Evolutionary conservation across 2,113 vertebrate genomes (phyloP).

Genomic region (Bubo blakistoni): DNA sequence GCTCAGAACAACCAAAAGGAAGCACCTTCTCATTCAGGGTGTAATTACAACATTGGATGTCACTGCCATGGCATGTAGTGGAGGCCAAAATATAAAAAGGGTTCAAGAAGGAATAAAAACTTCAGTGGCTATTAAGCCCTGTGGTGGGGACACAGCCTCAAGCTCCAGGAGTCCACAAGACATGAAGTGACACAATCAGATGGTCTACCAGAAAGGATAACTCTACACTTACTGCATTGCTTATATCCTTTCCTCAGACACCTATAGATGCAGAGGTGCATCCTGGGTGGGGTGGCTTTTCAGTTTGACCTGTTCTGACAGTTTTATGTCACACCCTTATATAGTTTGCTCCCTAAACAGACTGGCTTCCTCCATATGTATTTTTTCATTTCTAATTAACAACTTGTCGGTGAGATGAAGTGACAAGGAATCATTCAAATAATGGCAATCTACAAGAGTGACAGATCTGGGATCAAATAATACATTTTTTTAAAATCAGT

Average conservation of each 20-base stretch:
- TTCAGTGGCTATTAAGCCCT: background rate
- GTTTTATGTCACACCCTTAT: background rate
- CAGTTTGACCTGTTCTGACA: background rate
- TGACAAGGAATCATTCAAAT: background rate
- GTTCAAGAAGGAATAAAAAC: background rate
- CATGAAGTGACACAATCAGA: background rate
- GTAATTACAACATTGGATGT: background rate
- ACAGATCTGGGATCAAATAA: background rate
- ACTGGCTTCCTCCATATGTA: background rate
- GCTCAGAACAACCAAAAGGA: background rate
- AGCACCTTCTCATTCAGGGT: background rate
- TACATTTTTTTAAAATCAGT: background rate
- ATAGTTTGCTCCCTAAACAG: background rate
- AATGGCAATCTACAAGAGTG: background rate
- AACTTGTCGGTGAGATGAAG: background rate
- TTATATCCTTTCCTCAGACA: background rate
- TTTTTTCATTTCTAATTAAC: background rate
- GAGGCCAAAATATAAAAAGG: background rate
- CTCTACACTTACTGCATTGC: background rate
- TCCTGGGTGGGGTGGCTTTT: background rate
- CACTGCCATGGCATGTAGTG: background rate
- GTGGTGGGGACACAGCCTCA: background rate
- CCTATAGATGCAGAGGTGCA: background rate
- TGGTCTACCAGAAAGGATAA: background rate
- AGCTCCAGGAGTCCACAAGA: background rate